Conservation (phyloP, 1,140 invertebrate species). For the Holotrichia oblita region DNA sequence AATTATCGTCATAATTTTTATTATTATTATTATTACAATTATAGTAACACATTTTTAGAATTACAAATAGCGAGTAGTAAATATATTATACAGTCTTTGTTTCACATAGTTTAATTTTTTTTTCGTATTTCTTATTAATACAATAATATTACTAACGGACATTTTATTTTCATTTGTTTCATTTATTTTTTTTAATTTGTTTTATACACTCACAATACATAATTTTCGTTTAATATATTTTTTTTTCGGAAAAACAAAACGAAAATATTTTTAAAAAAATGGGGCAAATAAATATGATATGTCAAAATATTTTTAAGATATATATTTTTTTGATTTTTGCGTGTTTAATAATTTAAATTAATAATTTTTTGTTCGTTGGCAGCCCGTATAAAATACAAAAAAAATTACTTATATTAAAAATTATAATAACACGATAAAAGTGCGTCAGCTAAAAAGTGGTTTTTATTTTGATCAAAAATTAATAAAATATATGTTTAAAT, state of each 20-base stretch:
- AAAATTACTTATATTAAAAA: not conserved
- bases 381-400: not conserved
- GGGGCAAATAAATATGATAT: not conserved
- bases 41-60: conserved; percentile 6
- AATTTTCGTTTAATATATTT: not conserved
- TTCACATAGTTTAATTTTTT: not conserved
- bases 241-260: not conserved
- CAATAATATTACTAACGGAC: not conserved
- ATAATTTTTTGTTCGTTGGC: not conserved
- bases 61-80: not conserved
- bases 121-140: not conserved
- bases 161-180: not conserved
- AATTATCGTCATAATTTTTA: not conserved
- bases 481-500: no score
- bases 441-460: not conserved
- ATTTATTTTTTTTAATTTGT: not conserved
- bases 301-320: not conserved
- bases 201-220: not conserved
- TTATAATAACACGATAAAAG: not conserved
- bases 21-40: conserved; percentile 10
- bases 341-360: not conserved
- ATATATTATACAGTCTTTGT: conserved; percentile 8
- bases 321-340: not conserved
- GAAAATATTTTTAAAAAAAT: not conserved
- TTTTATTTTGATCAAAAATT: no score